Conservation (phyloP, 2,888 invertebrate species). For the Pammene aurita region DNA sequence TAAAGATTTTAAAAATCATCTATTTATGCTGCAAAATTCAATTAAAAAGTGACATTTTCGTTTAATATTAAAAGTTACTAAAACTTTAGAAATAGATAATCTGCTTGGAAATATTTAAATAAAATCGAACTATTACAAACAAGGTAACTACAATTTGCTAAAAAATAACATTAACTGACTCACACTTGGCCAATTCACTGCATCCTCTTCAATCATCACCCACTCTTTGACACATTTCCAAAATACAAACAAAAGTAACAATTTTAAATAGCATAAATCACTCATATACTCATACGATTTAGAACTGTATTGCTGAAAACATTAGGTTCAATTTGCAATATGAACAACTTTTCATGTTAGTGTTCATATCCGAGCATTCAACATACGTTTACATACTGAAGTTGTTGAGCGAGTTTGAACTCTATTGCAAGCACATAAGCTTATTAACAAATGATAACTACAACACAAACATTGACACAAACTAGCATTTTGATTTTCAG, state of each 20-base stretch:
- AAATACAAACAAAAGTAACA: slow-evolving; percentile 4
- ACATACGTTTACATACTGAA: not conserved
- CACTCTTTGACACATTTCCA: slow-evolving; percentile 33
- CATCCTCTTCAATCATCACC: slow-evolving; percentile 3
- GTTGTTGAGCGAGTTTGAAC: slow-evolving; percentile 4
- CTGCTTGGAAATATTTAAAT: too few species aligned
- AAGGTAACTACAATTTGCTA: not conserved
- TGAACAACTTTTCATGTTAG: not conserved
- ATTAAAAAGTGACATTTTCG: too few species aligned
- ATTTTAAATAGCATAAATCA: not conserved
- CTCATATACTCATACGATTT: not conserved
- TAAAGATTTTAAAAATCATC: too few species aligned
- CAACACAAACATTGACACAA: not conserved
- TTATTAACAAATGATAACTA: not conserved
- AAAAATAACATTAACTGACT: not conserved
- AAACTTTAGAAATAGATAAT: too few species aligned
- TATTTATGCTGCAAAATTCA: too few species aligned
- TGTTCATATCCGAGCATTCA: not conserved
- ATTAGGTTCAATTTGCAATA: not conserved
- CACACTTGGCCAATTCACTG: slow-evolving; percentile 20
- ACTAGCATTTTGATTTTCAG: not conserved
- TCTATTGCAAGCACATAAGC: slow-evolving; percentile 11
- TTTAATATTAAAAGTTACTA: too few species aligned
- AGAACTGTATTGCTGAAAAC: not conserved
- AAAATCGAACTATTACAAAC: too few species aligned